phyloP scores from a whole-genome alignment of 2,797 vertebrate genomes.

The Tauraco hartlaubi region DNA sequence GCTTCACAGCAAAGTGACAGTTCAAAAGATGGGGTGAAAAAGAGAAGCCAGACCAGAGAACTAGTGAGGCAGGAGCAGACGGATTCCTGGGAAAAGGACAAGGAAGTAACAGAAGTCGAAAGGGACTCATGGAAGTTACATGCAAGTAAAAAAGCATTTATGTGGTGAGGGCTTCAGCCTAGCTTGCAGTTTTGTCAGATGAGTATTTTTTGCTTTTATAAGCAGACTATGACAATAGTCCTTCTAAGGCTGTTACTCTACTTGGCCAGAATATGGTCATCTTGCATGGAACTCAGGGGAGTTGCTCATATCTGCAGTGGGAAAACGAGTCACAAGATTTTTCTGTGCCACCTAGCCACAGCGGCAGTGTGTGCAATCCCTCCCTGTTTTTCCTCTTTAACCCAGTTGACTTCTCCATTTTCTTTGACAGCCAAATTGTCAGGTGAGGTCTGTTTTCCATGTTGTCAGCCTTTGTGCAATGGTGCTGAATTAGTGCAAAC shows the following conservation, averaged over 20 bases:
- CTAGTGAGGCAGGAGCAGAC: background rate
- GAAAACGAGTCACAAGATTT: background rate
- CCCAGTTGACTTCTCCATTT: slow-evolving; percentile 17
- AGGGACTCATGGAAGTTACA: background rate
- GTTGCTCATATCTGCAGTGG: background rate
- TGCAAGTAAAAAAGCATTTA: background rate
- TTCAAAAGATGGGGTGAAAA: background rate
- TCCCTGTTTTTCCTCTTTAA: slow-evolving; percentile 1
- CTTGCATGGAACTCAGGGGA: background rate
- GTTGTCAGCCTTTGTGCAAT: slow-evolving; percentile 14
- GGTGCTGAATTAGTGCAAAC: background rate
- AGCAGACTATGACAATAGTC: background rate
- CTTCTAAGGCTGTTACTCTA: background rate
- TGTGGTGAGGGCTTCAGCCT: background rate
- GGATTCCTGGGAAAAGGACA: background rate
- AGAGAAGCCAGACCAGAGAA: background rate
- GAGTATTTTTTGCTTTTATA: background rate
- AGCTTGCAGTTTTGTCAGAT: background rate
- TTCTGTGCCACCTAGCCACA: background rate
- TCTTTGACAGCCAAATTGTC: slow-evolving; percentile 45
- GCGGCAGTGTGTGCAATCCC: background rate
- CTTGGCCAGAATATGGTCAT: background rate
- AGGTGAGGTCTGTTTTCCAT: slow-evolving; percentile 21
- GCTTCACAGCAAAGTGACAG: background rate
- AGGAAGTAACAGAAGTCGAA: background rate